Conservation (phyloP, 2,113 vertebrate species). For the Halcyon malimbica region DNA sequence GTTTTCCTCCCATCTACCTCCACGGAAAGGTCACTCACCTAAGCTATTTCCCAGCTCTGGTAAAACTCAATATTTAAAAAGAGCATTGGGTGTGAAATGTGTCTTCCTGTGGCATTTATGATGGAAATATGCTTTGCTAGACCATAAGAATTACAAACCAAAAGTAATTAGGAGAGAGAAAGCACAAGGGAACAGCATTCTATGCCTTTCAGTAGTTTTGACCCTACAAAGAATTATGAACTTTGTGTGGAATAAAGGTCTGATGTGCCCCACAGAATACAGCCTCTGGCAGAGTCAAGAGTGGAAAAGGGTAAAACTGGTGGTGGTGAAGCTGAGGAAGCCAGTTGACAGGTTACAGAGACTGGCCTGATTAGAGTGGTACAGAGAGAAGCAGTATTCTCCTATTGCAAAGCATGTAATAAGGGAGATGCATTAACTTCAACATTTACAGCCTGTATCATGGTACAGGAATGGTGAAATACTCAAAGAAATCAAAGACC, state of each 20-base stretch:
- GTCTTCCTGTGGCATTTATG: neutral
- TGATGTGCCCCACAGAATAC: neutral
- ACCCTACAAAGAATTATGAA: neutral
- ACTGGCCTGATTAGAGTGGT: neutral
- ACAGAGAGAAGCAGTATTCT: neutral
- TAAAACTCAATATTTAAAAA: neutral
- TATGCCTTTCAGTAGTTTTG: neutral
- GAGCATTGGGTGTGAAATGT: neutral
- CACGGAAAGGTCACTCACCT: neutral
- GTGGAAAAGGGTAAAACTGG: neutral
- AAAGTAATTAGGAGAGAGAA: neutral
- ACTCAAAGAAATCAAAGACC: neutral
- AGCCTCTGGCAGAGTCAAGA: neutral
- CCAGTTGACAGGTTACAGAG: neutral
- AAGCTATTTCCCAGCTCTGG: neutral
- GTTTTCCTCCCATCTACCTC: neutral
- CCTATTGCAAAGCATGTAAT: neutral
- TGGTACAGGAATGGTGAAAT: neutral
- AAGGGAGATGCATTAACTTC: neutral
- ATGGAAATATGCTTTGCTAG: neutral
- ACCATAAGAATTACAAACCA: neutral
- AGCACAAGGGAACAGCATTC: neutral
- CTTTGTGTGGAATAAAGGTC: neutral
- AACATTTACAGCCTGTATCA: neutral
- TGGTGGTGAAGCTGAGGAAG: neutral